Percentiles rank a stretch among this genome's conserved stretches.
Conservation (phyloP, 2,113 vertebrate species). For the Pelusios castaneus region DNA sequence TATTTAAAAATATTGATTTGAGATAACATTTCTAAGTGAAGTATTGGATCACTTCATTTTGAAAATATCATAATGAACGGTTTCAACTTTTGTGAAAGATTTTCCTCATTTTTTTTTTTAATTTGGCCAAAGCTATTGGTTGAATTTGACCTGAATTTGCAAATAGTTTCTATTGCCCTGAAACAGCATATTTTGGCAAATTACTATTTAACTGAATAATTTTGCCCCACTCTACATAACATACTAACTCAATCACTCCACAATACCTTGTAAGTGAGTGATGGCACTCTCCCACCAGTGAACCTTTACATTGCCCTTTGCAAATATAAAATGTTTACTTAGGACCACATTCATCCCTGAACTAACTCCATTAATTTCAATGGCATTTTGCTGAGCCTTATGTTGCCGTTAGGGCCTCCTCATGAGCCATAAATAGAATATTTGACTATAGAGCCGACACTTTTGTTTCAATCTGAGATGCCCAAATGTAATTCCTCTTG, state of each 20-base stretch:
- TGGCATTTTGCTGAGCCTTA: not conserved
- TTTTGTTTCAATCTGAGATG: not conserved
- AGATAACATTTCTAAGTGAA: not conserved
- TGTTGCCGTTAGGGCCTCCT: not conserved
- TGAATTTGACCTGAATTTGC: not conserved
- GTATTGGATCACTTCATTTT: not conserved
- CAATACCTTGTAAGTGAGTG: not conserved
- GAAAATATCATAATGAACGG: not conserved
- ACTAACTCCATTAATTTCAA: not conserved
- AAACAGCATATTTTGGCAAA: not conserved
- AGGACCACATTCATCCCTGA: not conserved
- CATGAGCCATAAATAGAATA: not conserved
- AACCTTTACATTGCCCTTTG: not conserved
- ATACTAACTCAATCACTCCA: not conserved
- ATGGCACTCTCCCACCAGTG: not conserved
- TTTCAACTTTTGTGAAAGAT: not conserved
- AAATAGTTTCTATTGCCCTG: not conserved
- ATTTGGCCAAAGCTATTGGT: not conserved
- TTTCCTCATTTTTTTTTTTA: not conserved
- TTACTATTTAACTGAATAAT: not conserved
- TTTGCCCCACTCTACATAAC: not conserved
- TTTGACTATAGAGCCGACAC: not conserved
- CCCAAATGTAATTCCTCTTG: not conserved
- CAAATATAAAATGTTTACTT: not conserved
- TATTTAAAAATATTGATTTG: not conserved